Evolutionary conservation across 2,113 vertebrate species (phyloP), one percentile per base, ranked within the genome.

Genomic region (Apaloderma vittatum): DNA sequence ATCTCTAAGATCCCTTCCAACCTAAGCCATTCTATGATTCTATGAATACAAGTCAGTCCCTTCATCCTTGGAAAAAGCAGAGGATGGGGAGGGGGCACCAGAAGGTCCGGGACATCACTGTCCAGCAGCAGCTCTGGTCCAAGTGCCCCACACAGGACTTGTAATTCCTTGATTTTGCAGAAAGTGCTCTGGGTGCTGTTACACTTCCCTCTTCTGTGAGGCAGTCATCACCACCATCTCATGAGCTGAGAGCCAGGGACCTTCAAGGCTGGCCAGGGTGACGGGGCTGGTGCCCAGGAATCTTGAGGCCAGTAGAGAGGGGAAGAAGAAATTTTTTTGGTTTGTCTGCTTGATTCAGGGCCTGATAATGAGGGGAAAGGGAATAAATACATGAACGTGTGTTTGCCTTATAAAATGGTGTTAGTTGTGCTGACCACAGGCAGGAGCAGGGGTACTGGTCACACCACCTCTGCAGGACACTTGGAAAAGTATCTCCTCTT

Each of bases 171-270:
- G 58, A 55, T 75, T 86, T 75, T 51, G n/a, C 9, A 11, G 32
- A 19, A 49, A 32, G 45, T 86, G 19, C 20, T 73, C 18, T 45
- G 37, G 54, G 9, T 86, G 24, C 22, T 79, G 37, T 55, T 71
- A 5, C 0, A 4, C 9, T 46, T 78, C 36, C 27, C 23, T 40
- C 18, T 49, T 58, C 46, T 58, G 15, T 23, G 30, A 34, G 22
- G 22, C 14, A 37, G 37, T 34, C 74, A 45, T 91, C 51, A 45
- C 40, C 57, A 54, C 30, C 29, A 8, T 29, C 13, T 18, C 9
- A 4, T 32, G 26, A 6, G 12, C 27, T 0, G 0, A 9, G 10
- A 74, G 27, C 43, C 43, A 78, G 66, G n/a, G 13, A 40, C 52
- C 37, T 71, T 82, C 70, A 63, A 54, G 78, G 46, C 88, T 90